phyloP scores from a whole-genome alignment of 2,113 vertebrate species.

The Phyllostomus discolor region DNA sequence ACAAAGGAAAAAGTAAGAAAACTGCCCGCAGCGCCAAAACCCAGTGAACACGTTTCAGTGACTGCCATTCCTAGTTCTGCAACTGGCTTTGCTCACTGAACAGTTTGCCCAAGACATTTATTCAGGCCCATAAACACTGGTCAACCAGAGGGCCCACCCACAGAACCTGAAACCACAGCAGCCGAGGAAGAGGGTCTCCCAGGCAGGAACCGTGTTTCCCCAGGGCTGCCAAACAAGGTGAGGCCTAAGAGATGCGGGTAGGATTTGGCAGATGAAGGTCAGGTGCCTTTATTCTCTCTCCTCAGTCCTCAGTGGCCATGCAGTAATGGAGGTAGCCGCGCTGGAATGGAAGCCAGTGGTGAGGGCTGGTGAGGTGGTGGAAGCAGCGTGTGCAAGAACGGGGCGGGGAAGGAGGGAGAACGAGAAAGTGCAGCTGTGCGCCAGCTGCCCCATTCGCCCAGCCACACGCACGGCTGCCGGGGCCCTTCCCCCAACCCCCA shows the following conservation, averaged over 20 bases:
- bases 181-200: neutral
- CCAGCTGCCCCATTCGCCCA: neutral
- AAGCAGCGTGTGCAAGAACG: neutral
- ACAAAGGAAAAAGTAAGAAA: neutral
- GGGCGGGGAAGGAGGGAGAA: neutral
- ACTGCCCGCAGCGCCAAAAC: neutral
- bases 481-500: fast-evolving
- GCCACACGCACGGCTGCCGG: neutral
- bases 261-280: neutral
- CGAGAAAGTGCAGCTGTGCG: fast-evolving
- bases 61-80: neutral
- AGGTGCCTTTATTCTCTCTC: neutral
- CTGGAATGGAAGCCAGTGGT: neutral
- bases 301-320: neutral
- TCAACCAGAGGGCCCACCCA: neutral
- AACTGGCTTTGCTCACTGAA: neutral
- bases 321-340: neutral
- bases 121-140: neutral
- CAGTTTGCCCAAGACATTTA: neutral
- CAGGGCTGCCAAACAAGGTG: neutral
- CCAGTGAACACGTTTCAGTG: neutral
- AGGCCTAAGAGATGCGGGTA: neutral
- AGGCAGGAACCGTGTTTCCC: neutral
- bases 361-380: neutral
- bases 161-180: neutral